Percentiles rank a stretch among this genome's conserved stretches.
phyloP scores from a whole-genome alignment of 2,888 invertebrate species.

The Drosophila mimica region DNA sequence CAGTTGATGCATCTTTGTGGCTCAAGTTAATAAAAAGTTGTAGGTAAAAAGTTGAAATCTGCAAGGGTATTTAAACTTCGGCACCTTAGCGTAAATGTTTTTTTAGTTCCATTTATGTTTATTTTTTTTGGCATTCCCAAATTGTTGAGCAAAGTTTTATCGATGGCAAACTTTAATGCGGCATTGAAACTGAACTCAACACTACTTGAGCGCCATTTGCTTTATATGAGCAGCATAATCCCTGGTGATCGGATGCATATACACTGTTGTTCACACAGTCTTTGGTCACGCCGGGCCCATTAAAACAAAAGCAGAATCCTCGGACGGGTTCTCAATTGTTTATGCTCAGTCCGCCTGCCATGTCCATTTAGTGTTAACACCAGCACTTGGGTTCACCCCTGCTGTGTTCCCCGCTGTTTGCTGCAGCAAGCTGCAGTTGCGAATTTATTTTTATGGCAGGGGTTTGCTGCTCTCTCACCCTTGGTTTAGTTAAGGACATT shows the following conservation, averaged over 20 bases:
- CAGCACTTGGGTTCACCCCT: constrained; percentile 53
- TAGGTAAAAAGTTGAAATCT: neutral
- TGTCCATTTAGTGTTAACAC: constrained; percentile 80
- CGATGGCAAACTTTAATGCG: constrained; percentile 65
- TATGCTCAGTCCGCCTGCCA: constrained; percentile 50
- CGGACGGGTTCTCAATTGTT: constrained; percentile 57
- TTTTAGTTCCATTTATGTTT: constrained; percentile 4
- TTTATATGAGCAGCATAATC: constrained; percentile 30
- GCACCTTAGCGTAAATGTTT: neutral
- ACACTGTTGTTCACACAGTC: constrained; percentile 58
- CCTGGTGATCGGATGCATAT: constrained; percentile 31
- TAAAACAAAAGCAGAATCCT: constrained; percentile 48
- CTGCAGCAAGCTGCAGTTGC: constrained; percentile 31
- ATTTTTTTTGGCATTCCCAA: constrained; percentile 49
- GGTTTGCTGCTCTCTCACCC: constrained; percentile 50
- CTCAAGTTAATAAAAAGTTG: neutral
- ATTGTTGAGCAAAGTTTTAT: constrained; percentile 69
- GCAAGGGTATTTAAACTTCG: constrained; percentile 2
- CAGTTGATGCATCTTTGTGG: neutral
- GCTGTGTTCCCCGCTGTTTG: constrained; percentile 21
- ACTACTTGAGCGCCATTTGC: constrained; percentile 38
- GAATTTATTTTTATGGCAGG: constrained; percentile 5
- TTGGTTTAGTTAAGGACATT: constrained; percentile 40
- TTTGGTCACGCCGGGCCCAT: constrained; percentile 65
- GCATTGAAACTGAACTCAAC: constrained; percentile 42